Evolutionary conservation across 2,888 invertebrate species (phyloP).

Genomic region (Pelosia muscerda): DNA sequence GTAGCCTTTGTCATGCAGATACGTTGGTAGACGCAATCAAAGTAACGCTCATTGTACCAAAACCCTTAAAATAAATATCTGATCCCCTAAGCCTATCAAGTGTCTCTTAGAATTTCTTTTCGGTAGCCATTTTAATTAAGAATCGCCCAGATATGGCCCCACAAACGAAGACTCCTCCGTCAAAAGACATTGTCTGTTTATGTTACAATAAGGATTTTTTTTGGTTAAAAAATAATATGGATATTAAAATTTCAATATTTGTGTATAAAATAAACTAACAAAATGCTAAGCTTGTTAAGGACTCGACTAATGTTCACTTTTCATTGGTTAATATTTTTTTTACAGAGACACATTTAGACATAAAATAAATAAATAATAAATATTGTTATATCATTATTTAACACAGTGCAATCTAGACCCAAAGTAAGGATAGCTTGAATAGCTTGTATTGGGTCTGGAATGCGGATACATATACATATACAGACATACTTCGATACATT

Average conservation of each 20-base stretch:
- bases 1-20: constrained; percentile 79
- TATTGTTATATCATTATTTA: too few relatives aligned
- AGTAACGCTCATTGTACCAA: constrained; percentile 59
- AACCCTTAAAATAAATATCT: constrained; percentile 71
- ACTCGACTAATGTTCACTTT: too few relatives aligned
- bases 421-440: too few relatives aligned
- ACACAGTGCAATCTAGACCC: too few relatives aligned
- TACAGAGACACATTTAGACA: too few relatives aligned
- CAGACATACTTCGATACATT: too few relatives aligned
- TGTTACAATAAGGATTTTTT: constrained; percentile 22
- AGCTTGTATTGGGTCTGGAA: too few relatives aligned
- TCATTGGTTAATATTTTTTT: too few relatives aligned
- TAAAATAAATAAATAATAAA: too few relatives aligned
- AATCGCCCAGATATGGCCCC: constrained; percentile 34
- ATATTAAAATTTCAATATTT: background rate
- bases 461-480: too few relatives aligned
- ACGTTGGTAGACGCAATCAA: constrained; percentile 68
- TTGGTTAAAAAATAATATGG: background rate
- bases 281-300: too few relatives aligned
- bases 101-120: constrained; percentile 55
- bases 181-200: constrained; percentile 38
- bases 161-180: constrained; percentile 56
- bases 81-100: constrained; percentile 52
- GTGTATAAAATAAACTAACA: too few relatives aligned
- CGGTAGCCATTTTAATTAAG: constrained; percentile 58